phyloP scores from a whole-genome alignment of 2,797 vertebrate species.

The Aplochiton taeniatus region DNA sequence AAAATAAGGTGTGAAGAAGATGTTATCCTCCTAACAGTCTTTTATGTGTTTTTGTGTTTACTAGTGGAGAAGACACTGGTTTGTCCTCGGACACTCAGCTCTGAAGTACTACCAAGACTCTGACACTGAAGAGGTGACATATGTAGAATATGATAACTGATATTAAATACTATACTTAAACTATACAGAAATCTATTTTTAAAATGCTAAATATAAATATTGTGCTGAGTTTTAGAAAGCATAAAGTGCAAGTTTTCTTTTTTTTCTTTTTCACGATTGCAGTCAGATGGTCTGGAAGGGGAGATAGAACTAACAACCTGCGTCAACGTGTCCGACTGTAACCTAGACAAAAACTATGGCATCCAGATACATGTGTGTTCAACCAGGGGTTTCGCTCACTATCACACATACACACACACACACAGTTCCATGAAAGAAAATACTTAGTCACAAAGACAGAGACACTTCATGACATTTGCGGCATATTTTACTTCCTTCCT shows the following conservation, averaged over 20 bases:
- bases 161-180: no score
- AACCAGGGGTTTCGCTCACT: not conserved
- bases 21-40: no score
- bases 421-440: not conserved
- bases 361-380: conserved; percentile 88
- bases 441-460: conserved; percentile 1
- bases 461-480: conserved; percentile 29
- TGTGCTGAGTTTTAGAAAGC: no score
- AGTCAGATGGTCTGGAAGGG: conserved; percentile 89
- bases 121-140: conserved; percentile 89
- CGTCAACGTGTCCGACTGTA: conserved; percentile 83
- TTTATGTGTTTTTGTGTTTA: conserved; percentile 14
- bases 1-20: no score
- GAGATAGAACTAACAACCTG: conserved; percentile 86
- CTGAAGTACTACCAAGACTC: conserved; percentile 91
- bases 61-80: conserved; percentile 98
- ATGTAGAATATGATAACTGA: no score
- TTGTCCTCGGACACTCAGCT: conserved; percentile 85
- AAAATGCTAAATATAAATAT: no score
- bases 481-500: conserved; percentile 49
- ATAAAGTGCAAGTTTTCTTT: no score
- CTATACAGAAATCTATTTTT: no score
- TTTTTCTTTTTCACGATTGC: conserved; percentile 41
- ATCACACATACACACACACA: not conserved
- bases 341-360: conserved; percentile 90